Percentiles rank a stretch among this genome's conserved stretches.
Evolutionary conservation across 2,113 vertebrate genomes (phyloP).

Genomic region (Tenrec ecaudatus): DNA sequence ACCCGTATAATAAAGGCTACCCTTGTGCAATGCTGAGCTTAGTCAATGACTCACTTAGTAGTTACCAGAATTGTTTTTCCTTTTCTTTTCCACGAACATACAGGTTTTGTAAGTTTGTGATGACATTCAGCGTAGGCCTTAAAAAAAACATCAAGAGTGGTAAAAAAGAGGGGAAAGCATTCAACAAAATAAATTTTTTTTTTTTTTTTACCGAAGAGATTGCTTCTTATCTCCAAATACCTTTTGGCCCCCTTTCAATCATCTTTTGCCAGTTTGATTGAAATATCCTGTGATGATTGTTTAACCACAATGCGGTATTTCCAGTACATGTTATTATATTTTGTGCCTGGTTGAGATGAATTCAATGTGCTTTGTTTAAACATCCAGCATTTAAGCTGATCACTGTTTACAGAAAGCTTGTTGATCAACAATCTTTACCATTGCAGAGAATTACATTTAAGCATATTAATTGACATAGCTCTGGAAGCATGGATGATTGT

Average conservation of each 20-base stretch:
- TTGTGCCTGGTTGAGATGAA: slow-evolving; percentile 37
- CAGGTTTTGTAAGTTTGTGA: slow-evolving; percentile 18
- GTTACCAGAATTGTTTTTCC: slow-evolving; percentile 30
- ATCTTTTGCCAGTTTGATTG: slow-evolving; percentile 25
- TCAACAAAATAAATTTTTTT: slow-evolving; percentile 44
- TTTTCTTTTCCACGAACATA: slow-evolving; percentile 50
- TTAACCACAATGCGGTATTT: slow-evolving; percentile 21
- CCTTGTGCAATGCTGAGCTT: slow-evolving; percentile 67
- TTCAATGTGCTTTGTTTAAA: slow-evolving; percentile 50
- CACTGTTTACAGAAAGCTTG: background rate
- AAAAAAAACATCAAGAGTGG: background rate
- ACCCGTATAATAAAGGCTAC: slow-evolving; percentile 59
- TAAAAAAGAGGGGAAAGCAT: background rate
- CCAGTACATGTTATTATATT: slow-evolving; percentile 57
- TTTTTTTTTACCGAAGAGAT: background rate
- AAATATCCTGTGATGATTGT: slow-evolving; percentile 45
- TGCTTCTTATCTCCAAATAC: background rate
- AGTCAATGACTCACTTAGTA: slow-evolving; percentile 56
- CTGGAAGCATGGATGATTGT: background rate
- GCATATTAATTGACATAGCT: background rate
- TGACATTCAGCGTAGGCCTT: background rate
- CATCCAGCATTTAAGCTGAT: slow-evolving; percentile 29
- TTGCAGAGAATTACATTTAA: background rate
- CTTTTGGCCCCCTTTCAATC: slow-evolving; percentile 4
- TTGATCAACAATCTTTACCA: background rate